Evolutionary conservation across 2,797 vertebrate species (phyloP).

Genomic region (Amblyraja radiata): DNA sequence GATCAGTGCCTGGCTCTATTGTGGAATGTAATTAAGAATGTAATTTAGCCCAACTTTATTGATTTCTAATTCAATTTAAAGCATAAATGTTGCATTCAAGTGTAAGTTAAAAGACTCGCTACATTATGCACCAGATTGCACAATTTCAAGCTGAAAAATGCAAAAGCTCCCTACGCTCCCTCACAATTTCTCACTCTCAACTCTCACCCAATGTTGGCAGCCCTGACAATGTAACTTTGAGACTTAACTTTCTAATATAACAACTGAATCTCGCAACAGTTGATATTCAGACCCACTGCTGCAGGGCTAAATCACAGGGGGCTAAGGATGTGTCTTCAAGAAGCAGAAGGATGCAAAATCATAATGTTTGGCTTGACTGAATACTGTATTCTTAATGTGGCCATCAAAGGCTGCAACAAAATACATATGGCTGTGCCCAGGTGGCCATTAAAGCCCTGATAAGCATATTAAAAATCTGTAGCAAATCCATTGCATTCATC

Average conservation of each 20-base stretch:
- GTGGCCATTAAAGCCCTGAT: slow-evolving; percentile 4
- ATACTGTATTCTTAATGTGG: background rate
- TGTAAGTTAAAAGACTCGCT: no score
- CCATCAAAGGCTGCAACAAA: no score
- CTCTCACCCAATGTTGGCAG: no score
- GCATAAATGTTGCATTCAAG: no score
- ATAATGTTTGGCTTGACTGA: background rate
- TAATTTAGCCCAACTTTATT: no score
- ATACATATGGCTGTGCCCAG: slow-evolving; percentile 10
- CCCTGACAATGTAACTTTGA: background rate
- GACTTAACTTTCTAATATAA: background rate
- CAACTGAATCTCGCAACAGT: background rate
- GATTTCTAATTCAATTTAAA: no score
- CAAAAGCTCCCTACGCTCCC: no score
- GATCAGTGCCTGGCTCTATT: no score
- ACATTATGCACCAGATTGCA: no score
- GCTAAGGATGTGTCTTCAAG: background rate
- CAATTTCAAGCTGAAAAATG: no score
- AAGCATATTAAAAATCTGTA: background rate
- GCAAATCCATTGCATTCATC: background rate
- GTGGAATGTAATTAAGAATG: no score
- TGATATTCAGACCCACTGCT: background rate
- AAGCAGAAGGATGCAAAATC: background rate
- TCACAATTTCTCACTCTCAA: no score
- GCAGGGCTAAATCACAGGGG: background rate